Evolutionary conservation across 2,888 invertebrate species (phyloP), one percentile per base, ranked within the genome.

Genomic region (Cheiracanthium punctorium): DNA sequence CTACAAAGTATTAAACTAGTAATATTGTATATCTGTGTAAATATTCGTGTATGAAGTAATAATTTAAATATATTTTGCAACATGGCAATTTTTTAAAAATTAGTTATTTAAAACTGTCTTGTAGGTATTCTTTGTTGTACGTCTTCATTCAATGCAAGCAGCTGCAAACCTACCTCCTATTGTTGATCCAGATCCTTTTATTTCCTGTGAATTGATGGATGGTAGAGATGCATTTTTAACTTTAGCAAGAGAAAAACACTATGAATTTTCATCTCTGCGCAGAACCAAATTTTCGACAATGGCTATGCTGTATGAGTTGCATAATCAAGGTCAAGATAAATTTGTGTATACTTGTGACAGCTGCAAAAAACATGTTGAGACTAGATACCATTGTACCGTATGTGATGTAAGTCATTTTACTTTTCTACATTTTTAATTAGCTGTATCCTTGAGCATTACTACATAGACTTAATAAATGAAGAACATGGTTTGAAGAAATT

Each of bases 301-400:
- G 93, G 97, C 97, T 89, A 96, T 99, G 96, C 93, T 99, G 89
- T 98, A 98, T 93, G 99, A 99, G 92, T 93, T 99, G 90, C 99
- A 99, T 93, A 99, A 98, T 93, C 98, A 99, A 93, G 98, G 98
- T 88, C 96, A 96, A 92, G 98, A 98, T 92, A 96, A 97, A 93
- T 98, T 99, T 93, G 98, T 98, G 74, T 99, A 99, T 93, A 98
- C 98, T 32, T 99, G 99, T 93, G 99, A 99, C 93, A 95, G 95
- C 91, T 99, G 99, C 93, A 97, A 97, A 92, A 94, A 95, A 89
- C 96, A 97, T 90, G 97, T 99, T 85, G 98, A 98, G 93, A 98
- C 98, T 7, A 93, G 98, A 90, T 99, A 96, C 92, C 99, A 99
- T 92, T 99, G 99, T 93, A 97, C 96, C 87, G 95, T 96, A 88